These are phyloP conservation scores for Pseudoips prasinana DNA, from an alignment of 2,888 invertebrate genomes.

Conservation along the genomic window DNA sequence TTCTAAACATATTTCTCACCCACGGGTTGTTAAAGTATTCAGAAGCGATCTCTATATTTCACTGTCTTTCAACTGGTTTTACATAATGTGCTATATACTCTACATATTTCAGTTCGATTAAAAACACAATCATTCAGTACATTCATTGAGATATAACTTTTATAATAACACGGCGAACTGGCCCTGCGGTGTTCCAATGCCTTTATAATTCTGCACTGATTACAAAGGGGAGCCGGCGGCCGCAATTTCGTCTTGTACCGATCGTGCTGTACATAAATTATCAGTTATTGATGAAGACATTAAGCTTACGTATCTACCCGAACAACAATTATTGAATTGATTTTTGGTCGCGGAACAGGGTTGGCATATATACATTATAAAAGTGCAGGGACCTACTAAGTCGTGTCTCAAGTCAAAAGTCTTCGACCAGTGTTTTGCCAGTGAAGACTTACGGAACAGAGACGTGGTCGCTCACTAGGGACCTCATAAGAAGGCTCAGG, in stretches of 20 bases:
- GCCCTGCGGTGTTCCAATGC: conserved; percentile 73
- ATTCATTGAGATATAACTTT: conserved; percentile 63
- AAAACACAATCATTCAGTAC: conserved; percentile 34
- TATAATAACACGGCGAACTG: conserved; percentile 54
- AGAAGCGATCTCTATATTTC: too few species aligned
- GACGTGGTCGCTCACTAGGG: too few species aligned
- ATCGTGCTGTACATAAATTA: conserved; percentile 81
- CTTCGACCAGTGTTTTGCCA: too few species aligned
- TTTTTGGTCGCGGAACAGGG: conserved; percentile 41
- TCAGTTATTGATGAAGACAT: conserved; percentile 83
- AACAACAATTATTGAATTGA: conserved; percentile 59
- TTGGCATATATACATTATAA: too few species aligned
- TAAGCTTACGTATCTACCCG: conserved; percentile 66
- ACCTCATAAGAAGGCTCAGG: too few species aligned
- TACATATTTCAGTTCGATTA: conserved; percentile 23
- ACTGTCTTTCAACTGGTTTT: too few species aligned
- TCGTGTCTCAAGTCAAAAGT: too few species aligned
- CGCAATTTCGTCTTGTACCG: conserved; percentile 81
- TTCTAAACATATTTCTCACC: too few species aligned
- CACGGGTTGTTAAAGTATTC: not conserved
- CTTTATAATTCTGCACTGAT: conserved; percentile 80
- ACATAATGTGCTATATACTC: too few species aligned
- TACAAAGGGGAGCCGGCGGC: conserved; percentile 84
- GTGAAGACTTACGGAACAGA: too few species aligned
- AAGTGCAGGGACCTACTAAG: too few species aligned